These are phyloP conservation scores for Spodoptera litura DNA, from an alignment of 1,140 invertebrate genomes.

Conservation along the genomic window DNA sequence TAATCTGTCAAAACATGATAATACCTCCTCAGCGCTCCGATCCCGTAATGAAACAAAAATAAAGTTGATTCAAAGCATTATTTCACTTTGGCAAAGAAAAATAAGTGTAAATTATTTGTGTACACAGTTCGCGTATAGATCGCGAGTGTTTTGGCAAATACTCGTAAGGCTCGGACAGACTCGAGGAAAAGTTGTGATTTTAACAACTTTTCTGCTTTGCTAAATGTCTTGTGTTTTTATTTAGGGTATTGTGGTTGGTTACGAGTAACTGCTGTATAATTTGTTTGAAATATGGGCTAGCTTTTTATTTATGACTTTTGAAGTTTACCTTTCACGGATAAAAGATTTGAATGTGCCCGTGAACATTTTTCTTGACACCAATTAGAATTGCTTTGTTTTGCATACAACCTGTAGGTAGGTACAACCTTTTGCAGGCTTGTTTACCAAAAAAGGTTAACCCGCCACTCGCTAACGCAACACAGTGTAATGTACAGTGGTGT, in stretches of 20 bases:
- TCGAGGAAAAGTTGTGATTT: conserved; percentile 37
- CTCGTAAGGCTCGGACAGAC: conserved; percentile 2
- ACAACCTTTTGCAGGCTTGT: neutral
- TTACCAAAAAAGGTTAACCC: conserved; percentile 21
- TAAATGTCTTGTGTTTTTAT: conserved; percentile 37
- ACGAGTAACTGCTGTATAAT: neutral
- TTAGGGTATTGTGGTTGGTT: neutral
- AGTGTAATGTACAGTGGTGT: conserved; percentile 33
- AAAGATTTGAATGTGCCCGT: neutral
- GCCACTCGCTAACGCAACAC: conserved; percentile 1
- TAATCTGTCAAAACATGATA: conserved; percentile 6
- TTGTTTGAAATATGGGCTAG: neutral
- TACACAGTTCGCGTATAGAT: conserved; percentile 21
- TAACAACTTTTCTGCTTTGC: conserved; percentile 35
- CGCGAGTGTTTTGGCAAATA: conserved; percentile 39
- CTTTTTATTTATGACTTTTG: neutral
- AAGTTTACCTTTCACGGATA: neutral
- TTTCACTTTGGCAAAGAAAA: conserved; percentile 38
- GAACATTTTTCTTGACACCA: neutral
- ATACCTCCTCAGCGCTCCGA: neutral
- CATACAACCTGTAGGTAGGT: neutral
- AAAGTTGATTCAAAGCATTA: conserved; percentile 17
- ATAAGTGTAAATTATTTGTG: conserved; percentile 35
- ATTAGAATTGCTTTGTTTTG: neutral
- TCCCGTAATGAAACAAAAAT: conserved; percentile 14